A percentile compares a stretch with the other conserved stretches of the same genome.
These are phyloP conservation scores for Burhinus oedicnemus DNA, from an alignment of 2,113 vertebrate species.

Conservation along the genomic window DNA sequence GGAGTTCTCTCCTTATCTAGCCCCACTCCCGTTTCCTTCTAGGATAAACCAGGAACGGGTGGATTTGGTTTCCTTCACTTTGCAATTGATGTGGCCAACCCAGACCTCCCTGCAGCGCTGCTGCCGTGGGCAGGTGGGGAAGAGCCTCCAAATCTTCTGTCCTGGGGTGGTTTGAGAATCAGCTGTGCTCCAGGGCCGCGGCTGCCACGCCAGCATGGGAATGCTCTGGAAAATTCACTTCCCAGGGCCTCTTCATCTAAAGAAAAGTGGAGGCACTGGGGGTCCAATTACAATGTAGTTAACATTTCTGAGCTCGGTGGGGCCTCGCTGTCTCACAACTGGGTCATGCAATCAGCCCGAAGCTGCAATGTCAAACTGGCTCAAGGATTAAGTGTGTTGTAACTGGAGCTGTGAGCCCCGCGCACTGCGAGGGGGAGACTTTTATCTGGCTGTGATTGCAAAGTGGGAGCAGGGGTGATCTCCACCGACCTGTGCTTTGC, in stretches of 20 bases:
- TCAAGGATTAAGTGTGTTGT: slow-evolving; percentile 48
- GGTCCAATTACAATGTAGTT: slow-evolving; percentile 38
- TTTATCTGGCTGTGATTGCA: background rate
- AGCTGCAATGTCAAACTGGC: background rate
- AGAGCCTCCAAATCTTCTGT: background rate
- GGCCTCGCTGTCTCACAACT: slow-evolving; percentile 22
- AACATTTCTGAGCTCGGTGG: slow-evolving; percentile 32
- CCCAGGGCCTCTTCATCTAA: background rate
- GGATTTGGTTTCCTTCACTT: background rate
- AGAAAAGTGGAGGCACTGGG: background rate
- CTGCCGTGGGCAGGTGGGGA: background rate
- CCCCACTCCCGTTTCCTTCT: slow-evolving; percentile 5
- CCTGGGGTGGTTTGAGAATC: accelerated
- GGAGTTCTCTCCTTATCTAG: background rate
- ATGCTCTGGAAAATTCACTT: background rate
- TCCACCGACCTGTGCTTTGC: background rate
- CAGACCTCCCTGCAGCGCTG: background rate
- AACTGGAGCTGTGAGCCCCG: background rate
- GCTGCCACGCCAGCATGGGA: accelerated
- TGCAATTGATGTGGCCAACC: background rate
- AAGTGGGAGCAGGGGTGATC: background rate
- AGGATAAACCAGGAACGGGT: background rate
- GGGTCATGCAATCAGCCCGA: background rate
- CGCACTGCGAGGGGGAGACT: background rate
- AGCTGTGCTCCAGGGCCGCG: accelerated